Base-by-base conservation (phyloP, 2,113 vertebrate genomes). In the Emydura subglobosa region DNA sequence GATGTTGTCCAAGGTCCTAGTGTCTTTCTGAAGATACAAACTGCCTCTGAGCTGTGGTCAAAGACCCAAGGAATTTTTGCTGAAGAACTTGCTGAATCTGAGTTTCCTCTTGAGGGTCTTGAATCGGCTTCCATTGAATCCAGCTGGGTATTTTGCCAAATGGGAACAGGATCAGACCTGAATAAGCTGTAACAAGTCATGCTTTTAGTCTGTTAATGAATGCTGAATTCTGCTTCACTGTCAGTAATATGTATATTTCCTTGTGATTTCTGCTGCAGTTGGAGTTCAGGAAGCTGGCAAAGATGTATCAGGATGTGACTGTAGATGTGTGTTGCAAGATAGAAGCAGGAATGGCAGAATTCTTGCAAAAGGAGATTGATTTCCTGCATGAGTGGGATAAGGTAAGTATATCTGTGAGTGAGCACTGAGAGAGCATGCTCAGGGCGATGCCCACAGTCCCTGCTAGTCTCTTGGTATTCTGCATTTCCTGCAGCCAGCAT, bases 291-390 rank as follows among this genome's bases (percentile, higher is more conserved):
- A 99, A 99, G 80, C 98, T 99, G 65, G 98, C 98, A 34, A 98
- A 98, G 90, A 98, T 99, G 81, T 99, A 99, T 94, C 99, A 96
- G 96, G 99, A 98, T 0, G 99, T 99, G 97, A 99, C 99, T 93
- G 98, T 98, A 0, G 99, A 99, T 53, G 98, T 99, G 92, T 99
- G 99, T 96, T 98, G 96, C 65, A 98, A 97, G 42, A 99, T 99
- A 99, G 99, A 99, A 0, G 90, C 96, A 0, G 99, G 99, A 22
- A 99, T 99, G 99, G 99, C 99, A 0, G 99, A 99, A 86, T 99
- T 99, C 95, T 97, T 99, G 97, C 98, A 99, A 87, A 99, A 99
- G 97, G 98, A 99, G 11, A 98, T 99, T 74, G 98, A 98, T 14
- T 99, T 99, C 72, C 98, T 99, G 97, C 97, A 92, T 2, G 99